A percentile compares a stretch with the other conserved stretches of the same genome.
Conservation (phyloP, 2,888 invertebrate species). For the Caprella mutica region DNA sequence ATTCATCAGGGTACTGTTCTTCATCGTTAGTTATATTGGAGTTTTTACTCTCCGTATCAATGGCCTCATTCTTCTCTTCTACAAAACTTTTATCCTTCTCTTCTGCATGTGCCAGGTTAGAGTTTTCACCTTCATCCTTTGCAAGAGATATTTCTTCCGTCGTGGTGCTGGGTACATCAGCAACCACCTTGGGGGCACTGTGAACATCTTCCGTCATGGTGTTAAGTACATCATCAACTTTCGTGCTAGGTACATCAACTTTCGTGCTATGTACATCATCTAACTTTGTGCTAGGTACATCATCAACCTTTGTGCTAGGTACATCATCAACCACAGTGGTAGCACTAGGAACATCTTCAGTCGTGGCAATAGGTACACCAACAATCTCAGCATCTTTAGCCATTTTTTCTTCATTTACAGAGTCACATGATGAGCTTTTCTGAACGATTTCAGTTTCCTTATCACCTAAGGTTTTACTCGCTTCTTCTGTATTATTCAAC, state of each 20-base stretch:
- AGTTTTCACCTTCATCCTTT: too few species aligned
- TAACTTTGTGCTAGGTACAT: too few species aligned
- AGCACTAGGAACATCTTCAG: background rate
- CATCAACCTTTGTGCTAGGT: background rate
- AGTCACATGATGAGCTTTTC: too few species aligned
- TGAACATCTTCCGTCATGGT: too few species aligned
- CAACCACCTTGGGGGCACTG: too few species aligned
- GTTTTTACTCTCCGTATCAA: conserved; percentile 10
- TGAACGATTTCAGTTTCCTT: background rate
- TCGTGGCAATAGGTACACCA: background rate
- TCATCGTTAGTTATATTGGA: background rate
- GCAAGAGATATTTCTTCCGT: too few species aligned
- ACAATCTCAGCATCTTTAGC: background rate
- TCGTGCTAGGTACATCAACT: background rate
- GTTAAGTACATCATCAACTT: too few species aligned
- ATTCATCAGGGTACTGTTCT: conserved; percentile 56
- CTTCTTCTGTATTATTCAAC: background rate
- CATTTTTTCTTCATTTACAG: too few species aligned
- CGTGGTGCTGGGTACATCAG: too few species aligned
- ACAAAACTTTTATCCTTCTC: background rate
- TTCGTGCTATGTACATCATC: too few species aligned
- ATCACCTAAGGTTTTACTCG: background rate
- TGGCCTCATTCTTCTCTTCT: background rate
- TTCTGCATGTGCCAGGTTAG: too few species aligned
- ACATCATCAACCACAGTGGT: background rate